Conservation (phyloP, 2,888 invertebrate genomes). For the Pterobdella sp. region DNA sequence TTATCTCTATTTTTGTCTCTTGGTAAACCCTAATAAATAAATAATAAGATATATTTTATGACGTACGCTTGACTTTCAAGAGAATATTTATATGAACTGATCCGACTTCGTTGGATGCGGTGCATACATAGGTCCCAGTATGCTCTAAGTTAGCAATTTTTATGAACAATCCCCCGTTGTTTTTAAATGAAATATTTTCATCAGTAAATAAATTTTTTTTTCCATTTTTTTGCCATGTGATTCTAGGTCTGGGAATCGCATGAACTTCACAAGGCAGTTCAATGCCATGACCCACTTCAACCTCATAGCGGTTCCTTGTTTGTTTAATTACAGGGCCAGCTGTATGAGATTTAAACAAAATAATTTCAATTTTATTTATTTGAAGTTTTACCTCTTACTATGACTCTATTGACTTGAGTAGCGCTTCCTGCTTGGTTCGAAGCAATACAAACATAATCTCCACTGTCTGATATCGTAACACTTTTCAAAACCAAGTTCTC, state of each 20-base stretch:
- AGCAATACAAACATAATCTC: constrained; percentile 51
- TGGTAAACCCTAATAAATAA: too few relatives aligned
- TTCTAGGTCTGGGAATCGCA: background rate
- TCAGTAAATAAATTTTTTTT: background rate
- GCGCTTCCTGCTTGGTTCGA: constrained; percentile 52
- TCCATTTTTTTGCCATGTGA: background rate
- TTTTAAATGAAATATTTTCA: background rate
- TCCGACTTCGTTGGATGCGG: constrained; percentile 54
- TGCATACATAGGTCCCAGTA: constrained; percentile 54
- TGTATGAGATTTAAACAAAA: background rate
- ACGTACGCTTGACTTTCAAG: background rate
- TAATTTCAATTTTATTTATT: background rate
- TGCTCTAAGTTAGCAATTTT: constrained; percentile 42
- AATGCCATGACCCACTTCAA: background rate
- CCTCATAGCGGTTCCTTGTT: background rate
- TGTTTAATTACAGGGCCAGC: background rate
- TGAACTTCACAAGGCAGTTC: background rate
- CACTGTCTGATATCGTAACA: constrained; percentile 43
- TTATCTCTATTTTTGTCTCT: too few relatives aligned
- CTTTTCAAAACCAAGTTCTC: constrained; percentile 43
- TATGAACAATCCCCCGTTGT: background rate
- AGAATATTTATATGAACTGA: constrained; percentile 42
- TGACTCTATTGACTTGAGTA: background rate
- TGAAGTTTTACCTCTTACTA: background rate
- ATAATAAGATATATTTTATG: too few relatives aligned